phyloP scores from a whole-genome alignment of 2,113 vertebrate species.

The Chloroceryle aenea region DNA sequence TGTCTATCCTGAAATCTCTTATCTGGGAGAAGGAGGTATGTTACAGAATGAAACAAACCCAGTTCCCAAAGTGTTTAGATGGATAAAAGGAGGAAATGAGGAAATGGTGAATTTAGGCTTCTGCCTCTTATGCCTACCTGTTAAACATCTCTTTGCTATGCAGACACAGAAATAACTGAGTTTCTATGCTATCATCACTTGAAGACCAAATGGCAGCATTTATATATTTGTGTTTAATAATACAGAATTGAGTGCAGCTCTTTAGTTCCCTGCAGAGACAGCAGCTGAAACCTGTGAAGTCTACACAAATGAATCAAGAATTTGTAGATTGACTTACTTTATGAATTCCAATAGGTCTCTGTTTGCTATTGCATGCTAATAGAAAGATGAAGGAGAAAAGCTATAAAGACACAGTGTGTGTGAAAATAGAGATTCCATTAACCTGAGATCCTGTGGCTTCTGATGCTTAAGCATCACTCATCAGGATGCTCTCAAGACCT shows the following conservation, averaged over 20 bases:
- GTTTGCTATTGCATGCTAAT: slow-evolving; percentile 54
- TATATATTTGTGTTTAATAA: slow-evolving; percentile 55
- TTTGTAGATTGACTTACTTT: slow-evolving; percentile 41
- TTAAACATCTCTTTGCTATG: background rate
- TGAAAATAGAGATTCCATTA: slow-evolving; percentile 33
- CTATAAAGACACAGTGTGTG: background rate
- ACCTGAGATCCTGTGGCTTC: slow-evolving; percentile 32
- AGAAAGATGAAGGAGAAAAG: slow-evolving; percentile 39
- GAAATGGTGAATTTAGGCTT: slow-evolving; percentile 1
- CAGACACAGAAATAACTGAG: background rate
- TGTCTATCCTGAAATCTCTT: slow-evolving; percentile 9
- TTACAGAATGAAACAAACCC: background rate
- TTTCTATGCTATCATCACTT: slow-evolving; percentile 3
- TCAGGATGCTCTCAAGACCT: background rate
- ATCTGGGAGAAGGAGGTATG: background rate
- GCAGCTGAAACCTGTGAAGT: slow-evolving; percentile 35
- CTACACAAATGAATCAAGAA: slow-evolving; percentile 43
- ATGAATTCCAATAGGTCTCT: slow-evolving; percentile 1
- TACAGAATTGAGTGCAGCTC: slow-evolving; percentile 24
- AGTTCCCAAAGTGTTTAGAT: background rate
- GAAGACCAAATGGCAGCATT: slow-evolving; percentile 31
- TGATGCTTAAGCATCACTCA: background rate
- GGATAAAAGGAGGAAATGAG: background rate
- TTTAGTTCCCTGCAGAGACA: slow-evolving; percentile 51
- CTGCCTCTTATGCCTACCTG: background rate